Conservation (phyloP, 2,113 vertebrate species). For the Microtus oregoni region DNA sequence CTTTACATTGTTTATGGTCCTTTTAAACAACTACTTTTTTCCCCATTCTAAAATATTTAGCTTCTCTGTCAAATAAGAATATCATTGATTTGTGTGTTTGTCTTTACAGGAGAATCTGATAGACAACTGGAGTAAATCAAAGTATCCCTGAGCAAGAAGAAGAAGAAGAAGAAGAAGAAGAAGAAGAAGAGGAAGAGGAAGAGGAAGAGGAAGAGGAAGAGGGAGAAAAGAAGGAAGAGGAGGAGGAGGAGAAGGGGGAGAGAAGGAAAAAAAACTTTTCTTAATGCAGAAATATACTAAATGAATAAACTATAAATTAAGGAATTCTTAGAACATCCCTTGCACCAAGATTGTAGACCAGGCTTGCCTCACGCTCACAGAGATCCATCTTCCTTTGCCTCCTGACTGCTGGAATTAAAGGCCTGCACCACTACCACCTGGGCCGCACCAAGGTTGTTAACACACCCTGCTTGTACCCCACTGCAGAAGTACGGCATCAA, state of each 20-base stretch:
- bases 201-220: neutral
- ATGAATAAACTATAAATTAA: neutral
- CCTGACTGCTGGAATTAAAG: no score
- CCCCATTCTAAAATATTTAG: neutral
- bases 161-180: no score
- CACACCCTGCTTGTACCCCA: neutral
- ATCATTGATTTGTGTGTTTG: neutral
- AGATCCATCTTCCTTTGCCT: no score
- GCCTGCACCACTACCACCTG: no score
- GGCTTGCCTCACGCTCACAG: no score
- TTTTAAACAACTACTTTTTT: neutral
- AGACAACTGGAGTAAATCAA: neutral
- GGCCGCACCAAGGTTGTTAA: neutral
- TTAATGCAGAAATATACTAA: neutral
- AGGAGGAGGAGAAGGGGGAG: no score
- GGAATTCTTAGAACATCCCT: neutral
- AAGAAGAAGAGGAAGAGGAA: neutral
- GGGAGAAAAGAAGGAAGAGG: neutral
- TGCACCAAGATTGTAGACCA: no score
- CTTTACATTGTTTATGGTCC: neutral
- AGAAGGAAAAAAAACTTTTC: neutral
- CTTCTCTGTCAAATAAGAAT: neutral
- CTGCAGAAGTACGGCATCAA: neutral
- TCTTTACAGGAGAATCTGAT: neutral
- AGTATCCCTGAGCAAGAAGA: neutral